Percentiles rank a stretch among this genome's conserved stretches.
Evolutionary conservation across 2,113 vertebrate genomes (phyloP).

Genomic region (Ahaetulla prasina): DNA sequence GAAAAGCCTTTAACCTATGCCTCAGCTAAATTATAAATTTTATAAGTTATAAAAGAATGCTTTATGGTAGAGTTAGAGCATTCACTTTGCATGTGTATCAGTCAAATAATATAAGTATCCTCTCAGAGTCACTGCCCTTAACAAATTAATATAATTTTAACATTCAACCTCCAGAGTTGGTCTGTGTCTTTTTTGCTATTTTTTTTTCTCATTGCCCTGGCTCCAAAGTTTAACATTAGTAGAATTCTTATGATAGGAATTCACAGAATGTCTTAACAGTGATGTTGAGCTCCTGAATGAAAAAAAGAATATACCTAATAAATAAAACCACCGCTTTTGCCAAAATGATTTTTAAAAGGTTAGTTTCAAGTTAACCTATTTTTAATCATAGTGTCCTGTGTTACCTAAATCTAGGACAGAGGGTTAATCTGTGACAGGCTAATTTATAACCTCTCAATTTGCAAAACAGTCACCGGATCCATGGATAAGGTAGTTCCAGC

Average conservation of each 20-base stretch:
- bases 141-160: background rate
- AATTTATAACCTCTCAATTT: background rate
- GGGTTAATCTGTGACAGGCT: background rate
- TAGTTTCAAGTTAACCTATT: background rate
- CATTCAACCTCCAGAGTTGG: background rate
- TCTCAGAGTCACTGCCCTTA: background rate
- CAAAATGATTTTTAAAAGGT: background rate
- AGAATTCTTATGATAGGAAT: background rate
- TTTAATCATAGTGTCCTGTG: background rate
- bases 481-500: background rate
- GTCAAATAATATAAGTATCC: background rate
- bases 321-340: background rate
- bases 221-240: background rate
- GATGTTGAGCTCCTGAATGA: background rate
- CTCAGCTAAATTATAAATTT: background rate
- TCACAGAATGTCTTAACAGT: background rate
- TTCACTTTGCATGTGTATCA: background rate
- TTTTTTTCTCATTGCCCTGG: background rate
- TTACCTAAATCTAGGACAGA: background rate
- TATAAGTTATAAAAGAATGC: background rate
- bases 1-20: constrained; percentile 13
- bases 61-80: background rate
- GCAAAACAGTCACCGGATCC: background rate
- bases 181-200: background rate
- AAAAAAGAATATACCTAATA: background rate